Conservation (phyloP, 2,888 invertebrate genomes). For the Chironomus tentans region DNA sequence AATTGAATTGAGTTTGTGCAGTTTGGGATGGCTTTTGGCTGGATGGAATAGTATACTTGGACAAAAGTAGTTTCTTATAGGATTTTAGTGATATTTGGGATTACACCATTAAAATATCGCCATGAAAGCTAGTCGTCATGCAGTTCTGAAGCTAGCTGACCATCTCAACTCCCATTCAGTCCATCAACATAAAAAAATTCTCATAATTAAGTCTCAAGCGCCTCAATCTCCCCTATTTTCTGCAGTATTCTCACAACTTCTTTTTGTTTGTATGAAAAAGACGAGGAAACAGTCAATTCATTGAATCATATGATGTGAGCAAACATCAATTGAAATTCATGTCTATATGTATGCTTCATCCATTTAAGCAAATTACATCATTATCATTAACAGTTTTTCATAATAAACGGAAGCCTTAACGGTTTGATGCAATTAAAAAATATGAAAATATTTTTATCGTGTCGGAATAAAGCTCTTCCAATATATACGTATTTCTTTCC, state of each 20-base stretch:
- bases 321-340: not conserved
- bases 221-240: not conserved
- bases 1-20: too few relatives aligned
- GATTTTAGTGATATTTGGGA: too few relatives aligned
- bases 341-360: too few relatives aligned
- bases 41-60: too few relatives aligned
- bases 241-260: not conserved
- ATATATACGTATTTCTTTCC: not conserved
- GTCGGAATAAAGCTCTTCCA: not conserved
- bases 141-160: too few relatives aligned
- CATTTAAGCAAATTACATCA: not conserved
- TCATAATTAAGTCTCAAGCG: too few relatives aligned
- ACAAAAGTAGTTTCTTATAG: too few relatives aligned
- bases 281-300: not conserved
- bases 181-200: too few relatives aligned
- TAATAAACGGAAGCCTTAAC: not conserved
- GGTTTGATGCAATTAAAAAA: not conserved
- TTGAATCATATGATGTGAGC: not conserved
- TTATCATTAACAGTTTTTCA: not conserved
- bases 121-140: too few relatives aligned
- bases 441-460: not conserved
- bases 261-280: not conserved
- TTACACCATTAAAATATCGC: too few relatives aligned
- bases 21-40: too few relatives aligned
- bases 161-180: too few relatives aligned